Base-by-base conservation (phyloP, 2,113 vertebrate genomes). In the Hippocampus barbouri region DNA sequence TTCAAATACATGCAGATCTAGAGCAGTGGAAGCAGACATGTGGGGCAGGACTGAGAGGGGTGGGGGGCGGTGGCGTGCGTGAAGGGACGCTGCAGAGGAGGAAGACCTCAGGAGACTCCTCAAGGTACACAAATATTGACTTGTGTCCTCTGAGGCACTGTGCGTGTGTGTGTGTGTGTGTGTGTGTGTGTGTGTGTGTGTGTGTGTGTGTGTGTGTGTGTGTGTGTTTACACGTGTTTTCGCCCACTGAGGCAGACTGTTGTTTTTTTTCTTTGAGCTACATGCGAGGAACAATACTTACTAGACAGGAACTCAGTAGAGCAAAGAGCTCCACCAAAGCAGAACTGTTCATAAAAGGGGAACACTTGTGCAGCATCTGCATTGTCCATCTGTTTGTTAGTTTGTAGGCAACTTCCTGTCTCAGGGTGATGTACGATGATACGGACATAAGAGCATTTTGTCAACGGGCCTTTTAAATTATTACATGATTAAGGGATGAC, bases 101-200 rank as follows among this genome's bases (percentile, higher is more conserved):
- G 79, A 23, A 18, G 16, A 47, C 74, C 66, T 70, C 82, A 66
- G 72, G 72, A 25, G 71, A 41, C 68, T 72, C 70, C 82, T 84
- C n/a, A 0, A 72, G 86, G 78, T 79, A 83, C 62, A 23, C 66
- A 70, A 61, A 85, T 77, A 85, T 81, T 84, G 78, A 83, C 82
- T 85, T 66, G 60, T 71, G 66, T 73, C 82, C 79, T 82, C 79
- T 0, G 38, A 78, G 80, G 72, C 74, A 23, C 6, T 18, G 30
- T 41, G 21, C 74, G 81, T 65, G 43, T 70, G 73, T 66, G 79
- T 76, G 71, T 81, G 66, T 15, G 41, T 69, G 82, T 75, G 70
- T 77, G 79, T 69, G 64, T 80, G 67, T 66, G 71, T 70, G 73
- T 72, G 72, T 45, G 21, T 77, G 81, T 65, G 53, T 71, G 75